Evolutionary conservation across 2,888 invertebrate species (phyloP).

Genomic region (Drosophila acutilabella): DNA sequence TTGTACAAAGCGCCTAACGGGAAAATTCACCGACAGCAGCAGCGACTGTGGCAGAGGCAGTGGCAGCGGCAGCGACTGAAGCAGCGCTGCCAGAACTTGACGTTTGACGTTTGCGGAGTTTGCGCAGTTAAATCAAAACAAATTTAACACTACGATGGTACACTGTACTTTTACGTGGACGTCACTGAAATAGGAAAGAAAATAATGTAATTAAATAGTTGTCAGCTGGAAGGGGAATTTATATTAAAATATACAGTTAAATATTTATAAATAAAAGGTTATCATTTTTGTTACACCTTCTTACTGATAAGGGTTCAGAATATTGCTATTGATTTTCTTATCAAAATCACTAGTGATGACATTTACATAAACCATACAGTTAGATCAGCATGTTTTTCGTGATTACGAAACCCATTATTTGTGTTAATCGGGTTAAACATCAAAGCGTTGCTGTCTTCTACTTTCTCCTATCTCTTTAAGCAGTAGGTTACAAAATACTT

Average conservation of each 20-base stretch:
- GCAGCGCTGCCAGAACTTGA: conserved; percentile 36
- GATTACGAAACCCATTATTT: too few relatives aligned
- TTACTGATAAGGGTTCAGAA: too few relatives aligned
- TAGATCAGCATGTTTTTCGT: too few relatives aligned
- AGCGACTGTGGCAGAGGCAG: conserved; percentile 1
- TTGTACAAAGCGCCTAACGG: conserved; percentile 17
- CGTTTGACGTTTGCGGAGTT: conserved; percentile 46
- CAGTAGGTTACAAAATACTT: too few relatives aligned
- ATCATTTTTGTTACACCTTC: background rate
- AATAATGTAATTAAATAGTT: background rate
- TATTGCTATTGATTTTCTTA: too few relatives aligned
- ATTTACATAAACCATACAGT: too few relatives aligned
- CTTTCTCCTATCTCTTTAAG: too few relatives aligned
- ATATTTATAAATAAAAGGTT: background rate
- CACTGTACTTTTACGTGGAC: background rate
- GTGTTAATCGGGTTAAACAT: too few relatives aligned
- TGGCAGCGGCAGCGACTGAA: conserved; percentile 9
- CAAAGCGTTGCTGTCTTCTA: too few relatives aligned
- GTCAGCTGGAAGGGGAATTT: background rate
- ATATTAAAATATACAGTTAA: background rate
- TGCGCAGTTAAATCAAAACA: conserved; percentile 61
- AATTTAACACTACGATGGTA: conserved; percentile 50
- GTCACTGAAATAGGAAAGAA: conserved; percentile 28
- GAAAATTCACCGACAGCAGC: conserved; percentile 17
- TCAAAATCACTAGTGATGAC: too few relatives aligned